These are phyloP conservation scores for Pseudopleuronectes americanus DNA, from an alignment of 2,797 vertebrate genomes.

Conservation along the genomic window DNA sequence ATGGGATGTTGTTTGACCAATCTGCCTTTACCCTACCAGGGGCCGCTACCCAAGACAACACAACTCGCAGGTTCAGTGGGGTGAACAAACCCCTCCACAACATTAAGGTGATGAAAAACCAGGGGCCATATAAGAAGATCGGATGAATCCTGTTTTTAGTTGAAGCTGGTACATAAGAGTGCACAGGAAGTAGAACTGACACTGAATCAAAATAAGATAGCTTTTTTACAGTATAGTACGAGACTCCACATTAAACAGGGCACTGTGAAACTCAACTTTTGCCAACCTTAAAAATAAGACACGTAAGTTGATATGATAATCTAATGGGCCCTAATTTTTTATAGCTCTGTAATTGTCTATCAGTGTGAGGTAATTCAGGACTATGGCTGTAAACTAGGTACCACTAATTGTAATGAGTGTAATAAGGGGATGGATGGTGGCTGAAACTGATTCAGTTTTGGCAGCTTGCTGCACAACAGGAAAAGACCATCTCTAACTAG, in stretches of 20 bases:
- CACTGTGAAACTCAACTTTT: background rate
- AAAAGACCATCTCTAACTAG: constrained; percentile 12
- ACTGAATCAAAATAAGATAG: background rate
- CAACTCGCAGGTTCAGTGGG: background rate
- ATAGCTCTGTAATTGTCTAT: constrained; percentile 44
- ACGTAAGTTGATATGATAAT: constrained; percentile 15
- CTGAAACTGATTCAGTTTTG: constrained; percentile 39
- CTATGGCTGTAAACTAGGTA: constrained; percentile 27
- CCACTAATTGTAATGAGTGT: constrained; percentile 36
- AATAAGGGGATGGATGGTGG: constrained; percentile 29
- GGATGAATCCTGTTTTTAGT: too few relatives aligned
- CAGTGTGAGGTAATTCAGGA: constrained; percentile 39
- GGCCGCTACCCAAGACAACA: background rate
- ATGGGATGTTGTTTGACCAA: background rate
- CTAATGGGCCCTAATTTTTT: constrained; percentile 36
- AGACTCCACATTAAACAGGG: background rate
- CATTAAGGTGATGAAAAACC: background rate
- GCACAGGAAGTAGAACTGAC: background rate
- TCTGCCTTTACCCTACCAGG: background rate
- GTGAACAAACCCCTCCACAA: background rate
- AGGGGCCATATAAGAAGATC: background rate
- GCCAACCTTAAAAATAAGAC: constrained; percentile 1
- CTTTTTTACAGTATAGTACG: too few relatives aligned
- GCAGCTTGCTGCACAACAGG: constrained; percentile 24
- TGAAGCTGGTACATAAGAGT: too few relatives aligned